Evolutionary conservation across 1,140 invertebrate species (phyloP).

Genomic region (Ceratina australensis): DNA sequence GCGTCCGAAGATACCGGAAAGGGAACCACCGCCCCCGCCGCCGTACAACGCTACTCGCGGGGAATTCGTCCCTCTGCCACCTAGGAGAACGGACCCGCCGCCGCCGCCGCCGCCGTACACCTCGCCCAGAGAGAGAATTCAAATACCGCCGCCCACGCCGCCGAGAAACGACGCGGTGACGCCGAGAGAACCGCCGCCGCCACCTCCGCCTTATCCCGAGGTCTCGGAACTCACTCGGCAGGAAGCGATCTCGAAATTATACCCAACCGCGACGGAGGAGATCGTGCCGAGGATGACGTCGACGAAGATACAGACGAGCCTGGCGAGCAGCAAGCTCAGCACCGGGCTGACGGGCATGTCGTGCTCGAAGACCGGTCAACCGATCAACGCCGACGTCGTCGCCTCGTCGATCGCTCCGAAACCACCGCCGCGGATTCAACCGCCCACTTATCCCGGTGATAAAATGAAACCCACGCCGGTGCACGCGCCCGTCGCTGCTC

Average conservation of each 20-base stretch:
- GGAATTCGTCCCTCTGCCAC: constrained; percentile 72
- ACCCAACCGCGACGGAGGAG: constrained; percentile 44
- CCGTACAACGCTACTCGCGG: constrained; percentile 69
- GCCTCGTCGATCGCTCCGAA: constrained; percentile 62
- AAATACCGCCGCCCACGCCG: constrained; percentile 76
- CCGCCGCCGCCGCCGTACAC: constrained; percentile 73
- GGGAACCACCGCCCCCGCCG: constrained; percentile 68
- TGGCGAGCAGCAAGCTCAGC: constrained; percentile 4
- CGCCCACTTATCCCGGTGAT: constrained; percentile 78
- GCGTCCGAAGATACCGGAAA: constrained; percentile 55
- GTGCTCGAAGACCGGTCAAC: neutral
- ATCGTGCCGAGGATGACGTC: constrained; percentile 29
- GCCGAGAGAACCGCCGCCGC: constrained; percentile 75
- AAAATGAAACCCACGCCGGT: constrained; percentile 81
- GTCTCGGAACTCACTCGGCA: constrained; percentile 70
- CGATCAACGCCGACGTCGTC: constrained; percentile 8
- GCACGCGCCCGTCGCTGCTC: constrained; percentile 75
- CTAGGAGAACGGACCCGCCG: constrained; percentile 68
- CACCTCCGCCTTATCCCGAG: constrained; percentile 81
- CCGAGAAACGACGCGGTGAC: constrained; percentile 76
- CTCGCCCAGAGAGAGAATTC: constrained; percentile 70
- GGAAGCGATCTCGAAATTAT: constrained; percentile 59
- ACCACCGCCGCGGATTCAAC: constrained; percentile 75
- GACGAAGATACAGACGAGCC: constrained; percentile 6
- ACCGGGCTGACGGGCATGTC: neutral